Evolutionary conservation across 2,113 vertebrate species (phyloP).

Genomic region (Lagopus leucura): DNA sequence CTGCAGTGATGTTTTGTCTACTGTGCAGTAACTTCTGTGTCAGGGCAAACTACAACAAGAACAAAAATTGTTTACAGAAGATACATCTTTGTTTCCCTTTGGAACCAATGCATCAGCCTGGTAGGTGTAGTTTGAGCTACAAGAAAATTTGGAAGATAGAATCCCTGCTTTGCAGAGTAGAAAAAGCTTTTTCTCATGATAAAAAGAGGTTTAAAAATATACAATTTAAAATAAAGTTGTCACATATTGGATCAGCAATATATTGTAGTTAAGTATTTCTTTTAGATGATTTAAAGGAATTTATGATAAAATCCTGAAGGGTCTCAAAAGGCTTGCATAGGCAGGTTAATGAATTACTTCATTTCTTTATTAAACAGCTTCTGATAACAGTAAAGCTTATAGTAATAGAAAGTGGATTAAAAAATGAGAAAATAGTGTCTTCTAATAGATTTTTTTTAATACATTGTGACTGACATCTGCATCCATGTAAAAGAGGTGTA

Average conservation of each 20-base stretch:
- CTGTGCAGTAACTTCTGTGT: background rate
- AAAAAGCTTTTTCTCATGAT: background rate
- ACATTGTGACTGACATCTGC: background rate
- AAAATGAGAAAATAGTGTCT: background rate
- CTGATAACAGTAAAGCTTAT: background rate
- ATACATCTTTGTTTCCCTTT: background rate
- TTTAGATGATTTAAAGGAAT: background rate
- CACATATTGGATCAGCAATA: background rate
- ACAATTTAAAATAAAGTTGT: background rate
- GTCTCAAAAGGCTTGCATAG: background rate
- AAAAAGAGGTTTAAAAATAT: background rate
- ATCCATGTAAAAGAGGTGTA: background rate
- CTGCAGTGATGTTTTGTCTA: background rate
- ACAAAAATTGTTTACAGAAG: background rate
- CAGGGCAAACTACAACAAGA: background rate
- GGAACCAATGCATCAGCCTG: background rate
- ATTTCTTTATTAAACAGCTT: background rate
- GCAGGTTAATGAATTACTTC: background rate
- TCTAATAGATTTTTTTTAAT: background rate
- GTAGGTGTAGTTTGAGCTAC: background rate
- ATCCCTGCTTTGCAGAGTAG: background rate
- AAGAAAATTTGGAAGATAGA: background rate
- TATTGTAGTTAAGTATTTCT: background rate
- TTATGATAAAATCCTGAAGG: background rate
- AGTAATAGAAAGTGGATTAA: background rate